Base-by-base conservation (phyloP, 2,888 invertebrate species). In the Thyatira batis region DNA sequence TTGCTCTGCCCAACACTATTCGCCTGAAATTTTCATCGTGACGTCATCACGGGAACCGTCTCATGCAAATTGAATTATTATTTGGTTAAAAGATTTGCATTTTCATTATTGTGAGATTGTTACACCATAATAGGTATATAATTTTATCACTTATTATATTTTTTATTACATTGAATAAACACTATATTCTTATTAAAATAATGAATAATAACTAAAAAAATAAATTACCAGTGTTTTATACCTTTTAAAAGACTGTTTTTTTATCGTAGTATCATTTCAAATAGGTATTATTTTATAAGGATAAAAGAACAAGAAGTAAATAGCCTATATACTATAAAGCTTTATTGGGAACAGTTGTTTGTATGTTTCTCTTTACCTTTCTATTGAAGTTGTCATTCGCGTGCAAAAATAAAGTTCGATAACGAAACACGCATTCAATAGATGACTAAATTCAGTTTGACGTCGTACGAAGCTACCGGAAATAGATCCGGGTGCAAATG, bases 401-500 rank as follows among this genome's bases (percentile, higher is more conserved):
- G 9, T 13, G 20, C 4, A 2, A 17, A 28, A 48, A 48, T 48
- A 48, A 48, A 48, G 23, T 46, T 46, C n/a, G 23, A 25, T 13
- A 33, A 13, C 54, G 20, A 50, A 48, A 20, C 33, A 50, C 9
- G 44, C 20, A 51, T 53, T 48, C 55, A 53, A 57, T 51, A 53
- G 56, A 53, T 52, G 52, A 55, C 54, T 59, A 64, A 77, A 80
- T 80, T 69, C 73, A 72, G 67, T 80, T 79, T 73, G 76, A 70
- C 73, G 69, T 68, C 60, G 54, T 53, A 58, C 63, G 65, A 76
- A 78, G 71, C 75, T 58, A 63, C 73, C 77, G 85, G 84, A 84
- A 84, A 81, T 82, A 74, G 79, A 77, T 76, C 73, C 70, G 71
- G 68, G 76, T 73, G 74, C 73, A 70, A 74, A 76, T 77, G 71